Base-by-base conservation (phyloP, 2,888 invertebrate species). In the Trichopoda pennipes region DNA sequence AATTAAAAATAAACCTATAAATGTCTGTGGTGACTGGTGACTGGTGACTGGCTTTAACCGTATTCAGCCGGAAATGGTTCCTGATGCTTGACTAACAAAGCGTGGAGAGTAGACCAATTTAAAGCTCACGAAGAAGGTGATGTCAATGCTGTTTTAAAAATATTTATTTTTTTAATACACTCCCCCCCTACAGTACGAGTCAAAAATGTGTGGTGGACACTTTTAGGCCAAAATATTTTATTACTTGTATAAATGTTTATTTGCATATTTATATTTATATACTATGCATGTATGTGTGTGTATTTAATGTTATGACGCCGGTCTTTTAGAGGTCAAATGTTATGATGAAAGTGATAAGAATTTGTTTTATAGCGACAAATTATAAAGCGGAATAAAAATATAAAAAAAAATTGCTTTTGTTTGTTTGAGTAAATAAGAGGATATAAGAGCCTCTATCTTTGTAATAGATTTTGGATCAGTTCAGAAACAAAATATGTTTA, bases 21-120 rank as follows among this genome's bases (percentile, higher is more conserved):
- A 72, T 55, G 69, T 47, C 38, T 58, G 8, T 68, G 75, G 75
- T 55, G 78, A 75, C 66, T 28, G 28, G 72, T n/a, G n/a, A n/a
- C n/a, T 68, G 75, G 75, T 55, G 78, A 75, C 66, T 28, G 28
- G 72, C 66, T 82, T 75, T 68, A 75, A 58, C 68, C 75, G 68
- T 76, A 72, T 78, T 80, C 83, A 82, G 81, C 86, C 90, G 90
- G 90, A 90, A 90, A 89, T 89, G 86, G 88, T 87, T 88, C 88
- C 90, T 89, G 90, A 88, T 90, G 91, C 90, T 90, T 90, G 90
- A 76, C 87, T 90, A 90, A 87, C 90, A 90, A 91, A 90, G 90
- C 90, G 91, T 90, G 84, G 87, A 90, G 86, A 86, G 86, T 86
- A 85, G 85, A 85, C 74, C 70, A 80, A 83, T 77, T 80, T 77